Evolutionary conservation across 2,888 invertebrate species (phyloP).

Genomic region (Malthinus flaveolus): DNA sequence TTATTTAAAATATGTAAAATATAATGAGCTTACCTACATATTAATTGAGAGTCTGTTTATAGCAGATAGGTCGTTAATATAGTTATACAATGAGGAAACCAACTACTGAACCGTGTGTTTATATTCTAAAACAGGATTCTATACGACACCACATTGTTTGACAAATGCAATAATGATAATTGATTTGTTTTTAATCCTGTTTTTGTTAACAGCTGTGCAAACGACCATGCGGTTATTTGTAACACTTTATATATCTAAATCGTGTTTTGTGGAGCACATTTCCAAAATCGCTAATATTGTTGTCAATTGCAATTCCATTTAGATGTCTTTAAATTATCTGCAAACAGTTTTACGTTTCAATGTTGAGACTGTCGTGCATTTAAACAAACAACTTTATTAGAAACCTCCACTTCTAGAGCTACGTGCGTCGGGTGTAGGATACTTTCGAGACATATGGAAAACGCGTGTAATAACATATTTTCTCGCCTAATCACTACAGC

Average conservation of each 20-base stretch:
- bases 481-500: no score
- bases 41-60: slow-evolving; percentile 23
- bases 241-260: slow-evolving; percentile 3
- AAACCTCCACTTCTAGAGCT: no score
- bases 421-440: no score
- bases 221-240: slow-evolving; percentile 29
- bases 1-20: background rate
- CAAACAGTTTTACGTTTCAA: no score
- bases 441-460: no score
- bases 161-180: slow-evolving; percentile 43
- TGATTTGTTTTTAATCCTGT: slow-evolving; percentile 45
- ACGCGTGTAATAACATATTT: no score
- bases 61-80: slow-evolving; percentile 24
- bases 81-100: slow-evolving; percentile 24
- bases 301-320: background rate
- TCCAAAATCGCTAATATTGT: slow-evolving; percentile 3
- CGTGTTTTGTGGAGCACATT: background rate
- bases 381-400: no score
- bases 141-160: slow-evolving; percentile 34
- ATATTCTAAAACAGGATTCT: slow-evolving; percentile 27
- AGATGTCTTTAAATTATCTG: no score
- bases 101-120: slow-evolving; percentile 26
- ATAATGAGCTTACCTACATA: background rate
- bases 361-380: no score
- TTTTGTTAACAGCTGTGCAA: slow-evolving; percentile 40